These are phyloP conservation scores for Blera fallax DNA, from an alignment of 2,888 invertebrate species.

Conservation along the genomic window DNA sequence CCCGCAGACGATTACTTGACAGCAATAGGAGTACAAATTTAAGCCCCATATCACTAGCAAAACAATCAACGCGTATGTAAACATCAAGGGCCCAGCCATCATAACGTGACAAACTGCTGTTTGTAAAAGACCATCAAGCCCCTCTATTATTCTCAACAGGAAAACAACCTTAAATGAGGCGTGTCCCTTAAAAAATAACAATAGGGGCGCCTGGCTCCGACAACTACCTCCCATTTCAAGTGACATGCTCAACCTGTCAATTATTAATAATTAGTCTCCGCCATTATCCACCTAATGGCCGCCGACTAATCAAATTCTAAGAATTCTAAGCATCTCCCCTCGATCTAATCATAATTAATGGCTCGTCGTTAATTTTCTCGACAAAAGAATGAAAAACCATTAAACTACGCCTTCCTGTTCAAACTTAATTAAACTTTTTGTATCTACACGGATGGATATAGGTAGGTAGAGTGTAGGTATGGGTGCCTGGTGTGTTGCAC, in stretches of 20 bases:
- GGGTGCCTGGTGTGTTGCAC: slow-evolving; percentile 43
- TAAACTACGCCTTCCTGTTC: slow-evolving; percentile 58
- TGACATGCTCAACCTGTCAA: slow-evolving; percentile 48
- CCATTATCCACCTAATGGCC: slow-evolving; percentile 33
- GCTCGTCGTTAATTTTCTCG: slow-evolving; percentile 31
- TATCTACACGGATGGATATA: not conserved
- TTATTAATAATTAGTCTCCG: slow-evolving; percentile 48
- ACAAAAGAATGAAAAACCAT: slow-evolving; percentile 30
- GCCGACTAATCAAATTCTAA: slow-evolving; percentile 19
- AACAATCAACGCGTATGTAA: not conserved
- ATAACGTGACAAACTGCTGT: slow-evolving; percentile 1
- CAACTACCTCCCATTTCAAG: not conserved
- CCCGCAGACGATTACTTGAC: too few species aligned
- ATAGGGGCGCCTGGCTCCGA: not conserved
- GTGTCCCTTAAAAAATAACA: not conserved
- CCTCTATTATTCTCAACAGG: not conserved
- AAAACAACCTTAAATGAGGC: slow-evolving; percentile 31
- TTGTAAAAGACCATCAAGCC: not conserved
- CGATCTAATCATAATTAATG: slow-evolving; percentile 31
- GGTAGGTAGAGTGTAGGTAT: not conserved
- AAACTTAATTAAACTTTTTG: slow-evolving; percentile 50
- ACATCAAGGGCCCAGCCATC: not conserved
- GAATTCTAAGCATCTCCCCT: not conserved
- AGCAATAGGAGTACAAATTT: too few species aligned
- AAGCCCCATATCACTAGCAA: too few species aligned